Base-by-base conservation (phyloP, 1,140 invertebrate species). In the Magallana angulata region DNA sequence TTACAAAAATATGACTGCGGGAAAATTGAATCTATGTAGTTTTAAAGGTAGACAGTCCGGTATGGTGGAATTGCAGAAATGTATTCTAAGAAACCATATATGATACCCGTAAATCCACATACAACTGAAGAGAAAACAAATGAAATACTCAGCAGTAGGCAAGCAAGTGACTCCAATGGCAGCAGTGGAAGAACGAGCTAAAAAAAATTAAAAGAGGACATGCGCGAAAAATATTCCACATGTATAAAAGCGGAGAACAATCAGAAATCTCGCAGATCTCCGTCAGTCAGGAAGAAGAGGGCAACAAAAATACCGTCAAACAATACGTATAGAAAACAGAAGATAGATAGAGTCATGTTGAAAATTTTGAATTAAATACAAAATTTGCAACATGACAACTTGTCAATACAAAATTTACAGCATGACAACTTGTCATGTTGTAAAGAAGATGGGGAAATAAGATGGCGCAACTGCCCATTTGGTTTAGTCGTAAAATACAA, bases 141-240 rank as follows among this genome's bases (percentile, higher is more conserved):
- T 14, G 11, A 48, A 80, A n/a, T 9, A 14, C 82, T 80, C 58
- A 18, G 16, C 2, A 57, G 59, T 85, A 8, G 64, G 68, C 1
- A 76, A 84, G n/a, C 68, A 85, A 6, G 84, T 88, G 7, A 57
- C 87, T 24, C 84, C 87, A 16, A 60, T 82, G 16, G 84, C 76
- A n/a, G 87, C 87, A 7, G 80, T 60, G 36, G 87, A 85, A 58
- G 84, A 88, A 30, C 85, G 87, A 81, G 84, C 84, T 7, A 85
- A 62, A 16, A 64, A 5, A 84, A 88, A 85, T 64, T 68, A 57
- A 88, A 82, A 36, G 58, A 85, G 8, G 59, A 16, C 56, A 85
- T 24, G 18, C 1, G 57, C 62, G 60, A 64, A 84, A 68, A 30
- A 59, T n/a, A 7, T 60, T 11, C 87, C 83, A 57, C 87, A 85